These are phyloP conservation scores for Conchocele bisecta DNA, from an alignment of 2,888 invertebrate species.

Conservation along the genomic window DNA sequence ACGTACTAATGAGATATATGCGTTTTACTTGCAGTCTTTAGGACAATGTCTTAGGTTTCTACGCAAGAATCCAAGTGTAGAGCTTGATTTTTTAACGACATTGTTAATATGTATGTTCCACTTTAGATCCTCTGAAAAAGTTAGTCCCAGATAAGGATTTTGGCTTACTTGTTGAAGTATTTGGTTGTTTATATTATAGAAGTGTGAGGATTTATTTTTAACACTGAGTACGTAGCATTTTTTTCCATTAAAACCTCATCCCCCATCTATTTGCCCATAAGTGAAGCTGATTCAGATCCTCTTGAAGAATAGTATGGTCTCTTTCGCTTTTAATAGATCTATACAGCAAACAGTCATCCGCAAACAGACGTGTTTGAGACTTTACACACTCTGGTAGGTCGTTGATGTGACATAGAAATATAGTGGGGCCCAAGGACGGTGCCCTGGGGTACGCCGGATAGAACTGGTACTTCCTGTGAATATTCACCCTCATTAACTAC, in stretches of 20 bases:
- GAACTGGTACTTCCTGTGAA: conserved; percentile 4
- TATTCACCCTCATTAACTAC: conserved; percentile 13
- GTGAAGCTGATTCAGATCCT: conserved; percentile 21
- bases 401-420: conserved; percentile 25
- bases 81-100: conserved; percentile 30
- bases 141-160: conserved; percentile 13
- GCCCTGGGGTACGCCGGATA: conserved; percentile 29
- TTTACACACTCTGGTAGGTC: conserved; percentile 21
- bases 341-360: conserved; percentile 33
- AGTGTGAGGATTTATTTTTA: conserved; percentile 7
- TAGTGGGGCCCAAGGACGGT: conserved; percentile 21
- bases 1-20: too few relatives aligned
- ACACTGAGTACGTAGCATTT: conserved; percentile 27
- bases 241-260: conserved; percentile 30
- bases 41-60: conserved; percentile 35
- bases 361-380: conserved; percentile 26
- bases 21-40: conserved; percentile 10
- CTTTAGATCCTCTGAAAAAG: conserved; percentile 16
- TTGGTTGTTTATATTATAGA: conserved; percentile 9
- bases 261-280: conserved; percentile 22
- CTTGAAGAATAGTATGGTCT: too few relatives aligned
- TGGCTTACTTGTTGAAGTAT: conserved; percentile 17
- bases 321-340: too few relatives aligned
- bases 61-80: conserved; percentile 32
- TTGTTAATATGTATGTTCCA: conserved; percentile 38